phyloP scores from a whole-genome alignment of 2,113 vertebrate genomes.

The Xiphias gladius region DNA sequence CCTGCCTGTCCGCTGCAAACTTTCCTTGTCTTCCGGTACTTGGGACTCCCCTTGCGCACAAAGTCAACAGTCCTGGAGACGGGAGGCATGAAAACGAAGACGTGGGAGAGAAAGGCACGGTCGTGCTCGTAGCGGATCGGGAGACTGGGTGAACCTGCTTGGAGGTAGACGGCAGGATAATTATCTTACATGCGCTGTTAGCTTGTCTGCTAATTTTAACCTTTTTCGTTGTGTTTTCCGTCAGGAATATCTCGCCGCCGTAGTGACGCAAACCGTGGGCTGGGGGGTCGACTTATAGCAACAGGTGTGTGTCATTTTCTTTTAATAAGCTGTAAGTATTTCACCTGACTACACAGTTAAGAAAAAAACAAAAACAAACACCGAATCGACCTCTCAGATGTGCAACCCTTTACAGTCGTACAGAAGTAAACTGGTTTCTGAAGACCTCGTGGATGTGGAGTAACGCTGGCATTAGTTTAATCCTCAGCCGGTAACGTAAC shows the following conservation, averaged over 20 bases:
- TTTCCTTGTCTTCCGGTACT: constrained; percentile 75
- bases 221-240: constrained; percentile 11
- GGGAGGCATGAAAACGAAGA: background rate
- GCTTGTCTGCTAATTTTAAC: background rate
- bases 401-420: background rate
- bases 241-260: background rate
- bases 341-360: background rate
- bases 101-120: background rate
- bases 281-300: constrained; percentile 26
- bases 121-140: background rate
- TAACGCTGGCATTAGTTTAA: background rate
- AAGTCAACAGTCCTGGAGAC: constrained; percentile 30
- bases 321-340: accelerated
- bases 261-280: constrained; percentile 7
- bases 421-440: background rate
- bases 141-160: constrained; percentile 5
- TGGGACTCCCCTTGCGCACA: background rate
- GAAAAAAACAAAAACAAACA: no score
- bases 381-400: accelerated
- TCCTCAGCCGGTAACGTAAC: background rate
- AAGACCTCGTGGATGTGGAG: background rate
- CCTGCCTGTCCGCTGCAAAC: constrained; percentile 46
- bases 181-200: background rate
- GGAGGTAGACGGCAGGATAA: background rate
- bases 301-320: constrained; percentile 59